Base-by-base conservation (phyloP, 2,888 invertebrate species). In the Apodemia hepburni region DNA sequence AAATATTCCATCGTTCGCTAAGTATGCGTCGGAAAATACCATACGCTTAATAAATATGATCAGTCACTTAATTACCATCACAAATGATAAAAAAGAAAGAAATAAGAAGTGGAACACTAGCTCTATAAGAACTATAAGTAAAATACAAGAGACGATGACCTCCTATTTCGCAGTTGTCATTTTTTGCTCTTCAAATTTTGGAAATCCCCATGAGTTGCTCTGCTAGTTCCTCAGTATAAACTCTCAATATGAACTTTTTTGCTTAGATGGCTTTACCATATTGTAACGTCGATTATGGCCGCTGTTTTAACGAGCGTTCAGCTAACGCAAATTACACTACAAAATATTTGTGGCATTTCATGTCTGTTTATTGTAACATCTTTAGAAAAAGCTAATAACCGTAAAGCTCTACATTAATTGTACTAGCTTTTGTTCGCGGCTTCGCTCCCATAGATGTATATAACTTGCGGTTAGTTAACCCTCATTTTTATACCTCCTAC, bases 181-280 rank as follows among this genome's bases (percentile, higher is more conserved):
- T 81, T 85, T 85, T 85, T 84, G 78, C 69, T 63, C 64, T 69
- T 63, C 61, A 65, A 64, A 67, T 75, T 81, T 79, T 74, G 84
- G 85, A 73, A 84, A 79, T 80, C 72, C 85, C 85, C 73, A 71
- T 73, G 75, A 75, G 72, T 71, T 76, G 63, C 66, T 66, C 64
- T 49, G 38, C 12, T 38, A 12, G 38, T 38, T 38, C 38, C 12
- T 38, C 38, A 9, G 22, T 69, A 70, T 70, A 68, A 69, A 68
- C 70, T 70, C 67, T 66, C 65, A 45, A 42, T 45, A 29, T 8
- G 33, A 29, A 58, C 57, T 54, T 54, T 63, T 60, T 61, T 49
- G 15, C 58, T 11, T 22, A 11, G 22, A 18, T 22, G 51, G 17
- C 22, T 51, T 51, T 51, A 51, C 22, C 51, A 51, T 51, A 51